Base-by-base conservation (phyloP, 2,113 vertebrate genomes). In the Macquaria ambigua region DNA sequence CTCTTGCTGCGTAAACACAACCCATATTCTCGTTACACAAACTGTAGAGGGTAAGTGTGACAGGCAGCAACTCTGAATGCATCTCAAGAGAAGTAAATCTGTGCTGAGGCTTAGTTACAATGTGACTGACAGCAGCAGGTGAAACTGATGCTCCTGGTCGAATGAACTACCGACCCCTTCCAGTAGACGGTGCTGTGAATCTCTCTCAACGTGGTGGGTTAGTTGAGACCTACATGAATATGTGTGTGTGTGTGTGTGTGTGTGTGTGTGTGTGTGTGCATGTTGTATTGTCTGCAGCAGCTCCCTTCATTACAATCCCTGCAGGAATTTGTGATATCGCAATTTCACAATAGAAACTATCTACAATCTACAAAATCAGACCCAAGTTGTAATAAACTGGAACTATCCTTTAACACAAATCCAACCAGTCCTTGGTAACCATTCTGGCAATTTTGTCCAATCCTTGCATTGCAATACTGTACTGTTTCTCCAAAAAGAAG, bases 151-250 rank as follows among this genome's bases (percentile, higher is more conserved):
- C 74, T 58, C 66, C 31, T 62, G 20, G 58, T 25, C 0, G 15
- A 56, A 11, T 23, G 10, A 72, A 62, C 1, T 81, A 73, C 77
- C 8, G 2, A 68, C 55, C 12, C 12, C 4, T 4, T 53, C 78
- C 87, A 82, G 55, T 18, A 84, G 84, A 52, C 2, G 74, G 81
- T 72, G 86, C 87, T 93, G 89, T 89, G 21, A 67, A 67, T 52
- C 46, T 59, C 37, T 28, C 68, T 34, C 3, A 68, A 23, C 39
- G 31, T 6, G 12, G 31, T 64, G 66, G 71, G 58, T 37, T 59
- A 2, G 20, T 0, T 61, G 10, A 73, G 59, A 43, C 28, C 20
- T 58, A 59, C 46, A 12, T 28, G 16, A 11, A 46, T 8, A 50
- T 62, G 20, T 76, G 37, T 77, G 52, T 59, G 73, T 77, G 52